Evolutionary conservation across 2,797 vertebrate species (phyloP), one percentile per base, ranked within the genome.

Genomic region (Nyctibius grandis): DNA sequence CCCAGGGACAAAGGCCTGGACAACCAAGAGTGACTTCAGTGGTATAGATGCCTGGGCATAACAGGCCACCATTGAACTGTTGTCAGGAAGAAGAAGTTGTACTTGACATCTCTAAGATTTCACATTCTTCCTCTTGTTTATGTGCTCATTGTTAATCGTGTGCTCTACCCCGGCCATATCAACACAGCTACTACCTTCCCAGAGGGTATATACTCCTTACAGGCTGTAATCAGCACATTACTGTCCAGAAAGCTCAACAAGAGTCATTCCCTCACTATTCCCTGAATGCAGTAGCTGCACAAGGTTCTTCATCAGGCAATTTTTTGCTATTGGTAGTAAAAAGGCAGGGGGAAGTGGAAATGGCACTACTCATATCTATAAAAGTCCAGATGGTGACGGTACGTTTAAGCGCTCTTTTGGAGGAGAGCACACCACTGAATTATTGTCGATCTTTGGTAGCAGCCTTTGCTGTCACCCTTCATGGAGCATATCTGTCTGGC

Each of bases 91-190:
- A 88, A 79, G 38, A 57, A n/a, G 26, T 38, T 53, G 23, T 65
- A 31, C 33, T 47, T 57, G 68, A 76, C 28, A 60, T 42, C 20
- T 29, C 22, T 8, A 47, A 69, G 51, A 59, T 63, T 73, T 76
- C 63, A 59, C 34, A 31, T 34, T 80, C 25, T 45, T 85, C 33
- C 15, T 83, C 36, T 70, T 34, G 15, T 28, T 89, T 44, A 7
- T 3, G 21, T 26, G 15, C 54, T 74, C 11, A 9, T 13, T 33
- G 38, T n/a, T 56, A 42, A 65, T 60, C 0, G 0, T 9, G 22
- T 51, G n/a, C 22, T 72, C 65, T 68, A n/a, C 5, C 18, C 28
- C 2, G 0, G 47, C 26, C 29, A 1, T 9, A 75, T 23, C 53
- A 72, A 56, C 34, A 54, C 9, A 88, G 29, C 36, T 47, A 40